A percentile compares a stretch with the other conserved stretches of the same genome.
phyloP scores from a whole-genome alignment of 2,113 vertebrate species.

The Hippocampus comes region DNA sequence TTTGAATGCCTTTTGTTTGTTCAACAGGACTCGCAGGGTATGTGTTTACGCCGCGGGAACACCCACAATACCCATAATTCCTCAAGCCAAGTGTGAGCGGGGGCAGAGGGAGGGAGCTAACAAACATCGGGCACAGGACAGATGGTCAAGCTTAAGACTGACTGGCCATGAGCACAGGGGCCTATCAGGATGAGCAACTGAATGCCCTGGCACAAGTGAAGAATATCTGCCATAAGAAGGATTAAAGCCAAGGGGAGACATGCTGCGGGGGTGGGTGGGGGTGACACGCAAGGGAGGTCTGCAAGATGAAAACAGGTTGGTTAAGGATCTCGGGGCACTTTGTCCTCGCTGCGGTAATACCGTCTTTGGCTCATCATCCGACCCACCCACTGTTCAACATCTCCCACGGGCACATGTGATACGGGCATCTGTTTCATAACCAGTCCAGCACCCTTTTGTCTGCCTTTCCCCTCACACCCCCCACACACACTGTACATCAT shows the following conservation, averaged over 20 bases:
- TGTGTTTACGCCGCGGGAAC: too few relatives aligned
- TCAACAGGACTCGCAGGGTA: not conserved
- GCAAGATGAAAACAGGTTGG: not conserved
- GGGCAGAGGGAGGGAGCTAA: not conserved
- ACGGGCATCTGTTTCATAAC: constrained; percentile 54
- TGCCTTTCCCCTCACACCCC: constrained; percentile 26
- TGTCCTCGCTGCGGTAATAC: constrained; percentile 35
- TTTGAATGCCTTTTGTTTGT: not conserved
- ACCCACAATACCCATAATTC: constrained; percentile 11
- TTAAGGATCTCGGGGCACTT: not conserved
- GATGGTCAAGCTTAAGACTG: constrained; percentile 50
- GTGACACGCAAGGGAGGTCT: constrained; percentile 2
- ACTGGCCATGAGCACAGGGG: constrained; percentile 24
- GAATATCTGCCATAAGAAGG: constrained; percentile 60
- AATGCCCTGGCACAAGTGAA: constrained; percentile 42
- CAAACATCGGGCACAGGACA: constrained; percentile 38
- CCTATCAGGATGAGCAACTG: constrained; percentile 39
- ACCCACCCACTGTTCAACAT: constrained; percentile 48
- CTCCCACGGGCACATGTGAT: constrained; percentile 32
- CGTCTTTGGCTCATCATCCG: constrained; percentile 11
- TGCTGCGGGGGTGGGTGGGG: constrained; percentile 2
- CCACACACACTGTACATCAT: not conserved
- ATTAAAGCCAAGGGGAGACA: constrained; percentile 45
- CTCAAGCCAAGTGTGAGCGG: constrained; percentile 16
- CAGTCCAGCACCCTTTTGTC: constrained; percentile 42